These are phyloP conservation scores for Gymnoscopelus microlampas DNA, from an alignment of 2,797 vertebrate species.

Conservation along the genomic window DNA sequence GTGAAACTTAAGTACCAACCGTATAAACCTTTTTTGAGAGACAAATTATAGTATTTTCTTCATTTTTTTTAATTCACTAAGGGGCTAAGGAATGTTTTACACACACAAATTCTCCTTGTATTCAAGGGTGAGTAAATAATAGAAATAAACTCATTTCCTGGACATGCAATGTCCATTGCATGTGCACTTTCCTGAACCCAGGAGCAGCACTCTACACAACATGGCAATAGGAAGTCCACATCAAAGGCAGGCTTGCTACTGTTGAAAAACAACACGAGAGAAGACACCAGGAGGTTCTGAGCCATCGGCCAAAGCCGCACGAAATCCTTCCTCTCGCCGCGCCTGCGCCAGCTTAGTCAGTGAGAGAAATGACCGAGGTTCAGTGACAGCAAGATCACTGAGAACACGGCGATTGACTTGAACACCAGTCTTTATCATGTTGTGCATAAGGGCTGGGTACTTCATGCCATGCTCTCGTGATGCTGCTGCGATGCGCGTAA, in stretches of 20 bases:
- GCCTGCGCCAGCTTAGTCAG: conserved; percentile 86
- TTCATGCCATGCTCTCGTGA: conserved; percentile 91
- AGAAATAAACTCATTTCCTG: too few relatives aligned
- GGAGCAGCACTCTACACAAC: conserved; percentile 19
- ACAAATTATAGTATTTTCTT: too few relatives aligned
- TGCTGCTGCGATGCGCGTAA: conserved; percentile 90
- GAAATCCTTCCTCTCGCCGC: conserved; percentile 89
- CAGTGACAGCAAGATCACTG: conserved; percentile 90
- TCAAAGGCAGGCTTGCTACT: conserved; percentile 47
- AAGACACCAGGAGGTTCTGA: conserved; percentile 90
- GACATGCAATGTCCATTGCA: too few relatives aligned
- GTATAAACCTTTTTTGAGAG: too few relatives aligned
- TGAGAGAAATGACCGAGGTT: conserved; percentile 91
- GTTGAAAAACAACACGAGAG: conserved; percentile 84
- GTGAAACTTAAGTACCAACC: too few relatives aligned
- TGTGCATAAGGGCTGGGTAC: conserved; percentile 86
- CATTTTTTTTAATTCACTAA: too few relatives aligned
- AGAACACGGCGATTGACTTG: conserved; percentile 85
- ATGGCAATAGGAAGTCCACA: conserved; percentile 14
- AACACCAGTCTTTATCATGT: conserved; percentile 88
- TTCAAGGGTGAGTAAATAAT: too few relatives aligned
- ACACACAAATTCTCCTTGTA: too few relatives aligned
- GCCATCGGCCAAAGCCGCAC: conserved; percentile 86
- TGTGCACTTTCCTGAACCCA: conserved; percentile 27
- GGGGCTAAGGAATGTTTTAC: too few relatives aligned